A percentile compares a stretch with the other conserved stretches of the same genome.
Conservation (phyloP, 1,140 invertebrate genomes). For the Lamellibrachia luymesi region DNA sequence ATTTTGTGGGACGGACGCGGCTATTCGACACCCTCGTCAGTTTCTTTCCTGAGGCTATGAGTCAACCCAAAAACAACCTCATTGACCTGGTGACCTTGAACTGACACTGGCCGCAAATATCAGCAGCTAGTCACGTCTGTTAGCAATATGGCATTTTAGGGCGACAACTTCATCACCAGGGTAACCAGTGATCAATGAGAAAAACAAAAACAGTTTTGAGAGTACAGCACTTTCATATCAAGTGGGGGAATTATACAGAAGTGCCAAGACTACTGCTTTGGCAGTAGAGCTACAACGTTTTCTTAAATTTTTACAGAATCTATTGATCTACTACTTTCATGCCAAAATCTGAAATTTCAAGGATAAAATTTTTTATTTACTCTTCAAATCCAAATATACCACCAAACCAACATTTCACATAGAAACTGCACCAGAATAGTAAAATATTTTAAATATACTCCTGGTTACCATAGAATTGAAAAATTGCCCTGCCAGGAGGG, state of each 20-base stretch:
- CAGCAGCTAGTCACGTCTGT: neutral
- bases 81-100: slow-evolving; percentile 59
- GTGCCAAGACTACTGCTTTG: neutral
- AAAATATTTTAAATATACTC: too few relatives aligned
- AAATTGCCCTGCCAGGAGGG: too few relatives aligned
- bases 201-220: neutral
- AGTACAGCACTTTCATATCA: neutral
- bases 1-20: slow-evolving; percentile 61
- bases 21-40: slow-evolving; percentile 68
- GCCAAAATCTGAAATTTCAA: too few relatives aligned
- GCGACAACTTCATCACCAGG: neutral
- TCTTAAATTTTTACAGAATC: too few relatives aligned
- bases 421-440: neutral
- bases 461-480: too few relatives aligned
- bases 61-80: slow-evolving; percentile 69
- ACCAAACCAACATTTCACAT: neutral
- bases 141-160: neutral
- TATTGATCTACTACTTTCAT: too few relatives aligned
- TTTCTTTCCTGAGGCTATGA: slow-evolving; percentile 71
- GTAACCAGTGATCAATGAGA: neutral
- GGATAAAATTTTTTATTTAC: too few relatives aligned
- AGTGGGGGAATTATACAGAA: neutral
- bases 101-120: neutral
- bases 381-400: too few relatives aligned
- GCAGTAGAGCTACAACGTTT: neutral